A percentile compares a stretch with the other conserved stretches of the same genome.
Conservation (phyloP, 2,797 vertebrate genomes). For the Tinamus major region DNA sequence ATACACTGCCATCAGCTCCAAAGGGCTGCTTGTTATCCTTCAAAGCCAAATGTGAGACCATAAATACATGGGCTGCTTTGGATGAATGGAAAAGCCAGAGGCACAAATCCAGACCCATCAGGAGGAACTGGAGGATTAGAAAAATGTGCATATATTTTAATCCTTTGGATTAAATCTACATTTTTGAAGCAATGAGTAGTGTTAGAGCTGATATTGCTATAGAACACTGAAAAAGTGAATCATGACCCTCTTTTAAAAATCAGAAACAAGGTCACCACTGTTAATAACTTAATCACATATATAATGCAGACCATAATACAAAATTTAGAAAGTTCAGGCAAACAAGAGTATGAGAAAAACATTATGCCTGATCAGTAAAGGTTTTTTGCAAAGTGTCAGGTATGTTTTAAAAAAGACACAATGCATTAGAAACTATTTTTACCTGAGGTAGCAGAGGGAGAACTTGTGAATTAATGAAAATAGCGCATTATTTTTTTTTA, state of each 20-base stretch:
- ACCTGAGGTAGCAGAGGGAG: not conserved
- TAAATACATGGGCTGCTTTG: constrained; percentile 21
- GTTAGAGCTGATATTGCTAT: not conserved
- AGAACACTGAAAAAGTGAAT: not conserved
- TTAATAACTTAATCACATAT: constrained; percentile 28
- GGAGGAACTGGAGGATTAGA: constrained; percentile 36
- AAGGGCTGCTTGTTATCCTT: constrained; percentile 50
- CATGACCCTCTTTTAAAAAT: constrained; percentile 1
- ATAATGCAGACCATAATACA: constrained; percentile 34
- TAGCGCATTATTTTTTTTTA: not conserved
- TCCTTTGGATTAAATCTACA: not conserved
- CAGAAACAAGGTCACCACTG: not conserved
- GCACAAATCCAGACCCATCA: constrained; percentile 13
- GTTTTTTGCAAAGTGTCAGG: constrained; percentile 22
- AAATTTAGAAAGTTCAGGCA: constrained; percentile 44
- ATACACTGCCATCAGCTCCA: constrained; percentile 1
- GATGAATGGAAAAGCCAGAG: constrained; percentile 13
- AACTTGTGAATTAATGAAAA: not conserved
- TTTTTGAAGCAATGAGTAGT: not conserved
- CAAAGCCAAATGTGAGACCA: constrained; percentile 31
- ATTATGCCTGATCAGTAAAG: not conserved
- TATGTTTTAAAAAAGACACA: constrained; percentile 1
- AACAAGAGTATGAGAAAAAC: not conserved
- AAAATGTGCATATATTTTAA: constrained; percentile 24
- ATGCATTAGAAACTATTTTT: not conserved